Evolutionary conservation across 1,140 invertebrate species (phyloP).

Genomic region (Gonioctena quinquepunctata): DNA sequence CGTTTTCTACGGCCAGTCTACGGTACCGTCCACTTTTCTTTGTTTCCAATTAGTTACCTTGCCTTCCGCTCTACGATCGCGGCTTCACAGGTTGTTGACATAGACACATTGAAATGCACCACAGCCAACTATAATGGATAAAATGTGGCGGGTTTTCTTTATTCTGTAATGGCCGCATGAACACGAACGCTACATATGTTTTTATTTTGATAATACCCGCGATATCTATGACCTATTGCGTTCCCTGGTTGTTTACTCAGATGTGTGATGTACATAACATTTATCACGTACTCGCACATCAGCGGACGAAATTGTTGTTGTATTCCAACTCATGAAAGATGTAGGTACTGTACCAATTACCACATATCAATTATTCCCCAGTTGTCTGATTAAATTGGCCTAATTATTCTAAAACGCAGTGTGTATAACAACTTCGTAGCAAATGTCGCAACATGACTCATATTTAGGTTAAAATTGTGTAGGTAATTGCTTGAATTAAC

Average conservation of each 20-base stretch:
- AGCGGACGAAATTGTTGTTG: not conserved
- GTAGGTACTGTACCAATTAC: too few species aligned
- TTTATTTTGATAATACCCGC: not conserved
- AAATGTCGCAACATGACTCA: too few species aligned
- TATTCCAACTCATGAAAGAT: too few species aligned
- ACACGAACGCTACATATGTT: not conserved
- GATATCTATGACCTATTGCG: not conserved
- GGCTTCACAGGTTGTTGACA: conserved; percentile 37
- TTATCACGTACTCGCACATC: not conserved
- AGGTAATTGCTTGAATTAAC: too few species aligned
- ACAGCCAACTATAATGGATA: not conserved
- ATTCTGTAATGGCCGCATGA: not conserved
- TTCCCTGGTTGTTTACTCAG: not conserved
- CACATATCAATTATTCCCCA: too few species aligned
- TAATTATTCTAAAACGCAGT: too few species aligned
- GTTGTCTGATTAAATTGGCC: too few species aligned
- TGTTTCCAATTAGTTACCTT: conserved; percentile 32
- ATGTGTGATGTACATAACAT: not conserved
- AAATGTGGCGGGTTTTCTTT: not conserved
- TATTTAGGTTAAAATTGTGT: too few species aligned
- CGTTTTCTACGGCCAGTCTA: conserved; percentile 26
- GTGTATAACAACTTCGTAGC: too few species aligned
- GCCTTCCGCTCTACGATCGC: conserved; percentile 19
- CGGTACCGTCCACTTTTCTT: conserved; percentile 36
- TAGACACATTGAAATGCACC: conserved; percentile 20